Evolutionary conservation across 2,113 vertebrate species (phyloP).

Genomic region (Donacobius atricapilla): DNA sequence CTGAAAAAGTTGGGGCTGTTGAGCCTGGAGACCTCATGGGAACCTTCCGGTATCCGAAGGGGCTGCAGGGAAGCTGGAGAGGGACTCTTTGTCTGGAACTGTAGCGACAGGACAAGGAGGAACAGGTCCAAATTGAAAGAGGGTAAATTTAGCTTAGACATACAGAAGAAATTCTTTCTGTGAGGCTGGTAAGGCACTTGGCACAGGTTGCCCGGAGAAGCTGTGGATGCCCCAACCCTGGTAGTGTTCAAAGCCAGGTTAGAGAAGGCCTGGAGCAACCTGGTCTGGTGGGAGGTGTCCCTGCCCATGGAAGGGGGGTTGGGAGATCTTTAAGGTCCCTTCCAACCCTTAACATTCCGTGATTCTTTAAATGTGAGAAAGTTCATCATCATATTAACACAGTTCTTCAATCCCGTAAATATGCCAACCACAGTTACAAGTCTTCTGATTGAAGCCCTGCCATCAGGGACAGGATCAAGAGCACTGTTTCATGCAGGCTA

Average conservation of each 20-base stretch:
- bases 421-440: not conserved
- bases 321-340: not conserved
- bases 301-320: not conserved
- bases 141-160: not conserved
- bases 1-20: not conserved
- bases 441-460: not conserved
- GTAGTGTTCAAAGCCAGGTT: not conserved
- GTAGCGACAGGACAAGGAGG: not conserved
- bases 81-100: not conserved
- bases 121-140: not conserved
- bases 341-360: not conserved
- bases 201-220: not conserved
- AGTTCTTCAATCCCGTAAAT: not conserved
- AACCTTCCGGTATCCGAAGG: not conserved
- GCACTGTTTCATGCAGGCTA: not conserved
- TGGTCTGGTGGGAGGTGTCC: not conserved
- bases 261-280: not conserved
- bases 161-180: not conserved
- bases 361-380: not conserved
- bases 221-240: not conserved
- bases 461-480: not conserved
- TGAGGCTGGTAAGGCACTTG: not conserved
- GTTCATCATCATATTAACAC: not conserved
- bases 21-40: not conserved
- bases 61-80: not conserved